phyloP scores from a whole-genome alignment of 2,113 vertebrate species.

The Hirundichthys speculiger region DNA sequence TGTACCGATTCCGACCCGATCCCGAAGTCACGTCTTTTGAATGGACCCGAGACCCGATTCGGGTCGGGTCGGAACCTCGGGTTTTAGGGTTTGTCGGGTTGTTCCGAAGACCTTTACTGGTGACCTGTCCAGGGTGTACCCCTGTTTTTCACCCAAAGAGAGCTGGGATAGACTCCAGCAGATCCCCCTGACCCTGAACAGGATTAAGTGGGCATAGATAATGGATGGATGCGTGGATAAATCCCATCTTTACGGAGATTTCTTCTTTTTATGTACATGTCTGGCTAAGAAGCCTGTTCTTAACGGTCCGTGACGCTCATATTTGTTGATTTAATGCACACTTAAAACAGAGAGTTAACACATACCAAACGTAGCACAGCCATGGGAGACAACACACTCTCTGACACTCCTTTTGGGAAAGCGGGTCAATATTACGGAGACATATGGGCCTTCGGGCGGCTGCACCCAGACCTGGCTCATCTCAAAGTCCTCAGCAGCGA shows the following conservation, averaged over 20 bases:
- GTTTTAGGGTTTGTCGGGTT: too few species aligned
- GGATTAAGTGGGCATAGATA: too few species aligned
- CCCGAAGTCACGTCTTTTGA: too few species aligned
- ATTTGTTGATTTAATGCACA: slow-evolving; percentile 63
- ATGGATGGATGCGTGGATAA: too few species aligned
- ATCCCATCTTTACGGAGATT: slow-evolving; percentile 36
- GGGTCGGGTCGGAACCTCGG: too few species aligned
- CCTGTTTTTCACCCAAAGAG: too few species aligned
- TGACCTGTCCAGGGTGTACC: too few species aligned
- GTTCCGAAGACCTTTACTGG: too few species aligned
- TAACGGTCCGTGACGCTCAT: slow-evolving; percentile 46
- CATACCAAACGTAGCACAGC: slow-evolving; percentile 9
- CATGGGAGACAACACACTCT: slow-evolving; percentile 20
- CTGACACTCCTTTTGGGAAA: slow-evolving; percentile 29
- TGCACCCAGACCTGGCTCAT: slow-evolving; percentile 66
- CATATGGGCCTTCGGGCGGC: slow-evolving; percentile 53
- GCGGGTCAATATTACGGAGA: slow-evolving; percentile 68
- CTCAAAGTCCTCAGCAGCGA: slow-evolving; percentile 61
- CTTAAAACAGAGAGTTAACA: slow-evolving; percentile 44
- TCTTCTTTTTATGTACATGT: slow-evolving; percentile 8
- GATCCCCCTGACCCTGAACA: too few species aligned
- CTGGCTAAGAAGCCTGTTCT: slow-evolving; percentile 27
- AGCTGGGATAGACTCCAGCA: too few species aligned
- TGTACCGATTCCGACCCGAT: too few species aligned
- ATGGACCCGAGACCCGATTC: too few species aligned